A percentile compares a stretch with the other conserved stretches of the same genome.
phyloP scores from a whole-genome alignment of 1,140 invertebrate genomes.

The Capitella teleta region DNA sequence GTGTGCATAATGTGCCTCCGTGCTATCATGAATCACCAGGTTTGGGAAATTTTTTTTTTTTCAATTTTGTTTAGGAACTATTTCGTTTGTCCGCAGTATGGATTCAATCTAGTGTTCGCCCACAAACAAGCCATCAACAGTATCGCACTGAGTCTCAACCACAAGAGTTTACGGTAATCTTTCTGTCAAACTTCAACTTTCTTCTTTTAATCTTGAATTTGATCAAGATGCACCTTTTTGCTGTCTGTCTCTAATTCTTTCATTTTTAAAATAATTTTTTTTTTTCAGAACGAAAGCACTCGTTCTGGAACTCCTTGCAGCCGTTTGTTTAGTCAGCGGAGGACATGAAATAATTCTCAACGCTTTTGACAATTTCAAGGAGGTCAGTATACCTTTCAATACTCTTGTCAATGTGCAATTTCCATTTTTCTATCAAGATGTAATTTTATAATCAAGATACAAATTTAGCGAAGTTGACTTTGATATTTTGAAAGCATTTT shows the following conservation, averaged over 20 bases:
- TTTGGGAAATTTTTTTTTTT: slow-evolving; percentile 31
- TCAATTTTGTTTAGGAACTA: neutral
- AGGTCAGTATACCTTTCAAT: slow-evolving; percentile 44
- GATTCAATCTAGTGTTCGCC: slow-evolving; percentile 97
- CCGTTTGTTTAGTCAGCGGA: slow-evolving; percentile 92
- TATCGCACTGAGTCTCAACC: slow-evolving; percentile 90
- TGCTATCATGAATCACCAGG: slow-evolving; percentile 99
- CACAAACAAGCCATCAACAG: slow-evolving; percentile 96
- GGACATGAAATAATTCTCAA: slow-evolving; percentile 94
- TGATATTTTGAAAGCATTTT: slow-evolving; percentile 1
- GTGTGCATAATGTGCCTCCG: slow-evolving; percentile 97
- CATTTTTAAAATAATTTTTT: neutral
- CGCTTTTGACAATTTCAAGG: slow-evolving; percentile 97
- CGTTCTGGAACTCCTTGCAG: slow-evolving; percentile 79
- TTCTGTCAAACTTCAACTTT: slow-evolving; percentile 2
- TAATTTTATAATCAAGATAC: too few species aligned
- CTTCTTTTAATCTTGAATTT: neutral
- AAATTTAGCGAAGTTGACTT: too few species aligned
- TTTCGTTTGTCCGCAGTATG: too few species aligned
- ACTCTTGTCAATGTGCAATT: neutral
- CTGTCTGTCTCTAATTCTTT: neutral
- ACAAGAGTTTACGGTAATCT: slow-evolving; percentile 80
- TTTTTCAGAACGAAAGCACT: slow-evolving; percentile 79
- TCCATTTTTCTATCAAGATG: too few species aligned
- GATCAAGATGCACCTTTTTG: neutral